Percentiles rank a stretch among this genome's conserved stretches.
These are phyloP conservation scores for Apis mellifera DNA, from an alignment of 1,140 invertebrate genomes.

Conservation along the genomic window Amel_HAv3.1 CM009937.2:12754001-12754500, in stretches of 20 bases:
- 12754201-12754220: slow-evolving; percentile 39
- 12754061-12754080: slow-evolving; percentile 45
- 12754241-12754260: slow-evolving; percentile 45
- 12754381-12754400: neutral
- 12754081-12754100: slow-evolving; percentile 13
- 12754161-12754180: slow-evolving; percentile 44
- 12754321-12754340: neutral
- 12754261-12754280: slow-evolving; percentile 49
- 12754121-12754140: slow-evolving; percentile 48
- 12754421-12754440: neutral
- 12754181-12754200: slow-evolving; percentile 39
- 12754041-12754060: slow-evolving; percentile 34
- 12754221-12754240: slow-evolving; percentile 15
- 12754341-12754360: neutral
- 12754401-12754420: too few relatives aligned
- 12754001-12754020: neutral
- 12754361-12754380: slow-evolving; percentile 18
- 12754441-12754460: neutral
- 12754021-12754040: slow-evolving; percentile 1
- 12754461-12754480: neutral
- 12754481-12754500: too few relatives aligned
- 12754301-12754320: slow-evolving; percentile 1
- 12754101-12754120: slow-evolving; percentile 34
- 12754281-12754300: slow-evolving; percentile 28
- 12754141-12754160: slow-evolving; percentile 35